These are phyloP conservation scores for Zaprionus bogoriensis DNA, from an alignment of 2,888 invertebrate genomes.

Conservation along the genomic window DNA sequence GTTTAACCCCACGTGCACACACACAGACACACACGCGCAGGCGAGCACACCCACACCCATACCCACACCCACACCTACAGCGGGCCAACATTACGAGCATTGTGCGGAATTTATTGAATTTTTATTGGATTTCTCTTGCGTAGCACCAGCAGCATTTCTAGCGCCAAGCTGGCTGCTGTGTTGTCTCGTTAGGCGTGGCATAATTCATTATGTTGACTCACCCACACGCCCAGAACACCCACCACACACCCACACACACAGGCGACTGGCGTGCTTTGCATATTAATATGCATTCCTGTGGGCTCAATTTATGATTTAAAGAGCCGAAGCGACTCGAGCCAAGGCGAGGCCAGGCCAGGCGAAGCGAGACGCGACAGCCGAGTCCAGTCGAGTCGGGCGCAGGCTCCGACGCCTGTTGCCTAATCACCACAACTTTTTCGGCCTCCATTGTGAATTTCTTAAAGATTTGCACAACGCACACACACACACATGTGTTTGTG, in stretches of 20 bases:
- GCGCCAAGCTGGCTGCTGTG: conserved; percentile 63
- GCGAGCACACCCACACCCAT: conserved; percentile 5
- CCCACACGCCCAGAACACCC: conserved; percentile 7
- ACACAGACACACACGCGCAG: conserved; percentile 4
- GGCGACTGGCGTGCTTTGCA: conserved; percentile 66
- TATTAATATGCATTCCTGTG: conserved; percentile 73
- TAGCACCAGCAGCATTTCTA: conserved; percentile 32
- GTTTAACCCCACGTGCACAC: conserved; percentile 60
- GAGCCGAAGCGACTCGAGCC: conserved; percentile 33
- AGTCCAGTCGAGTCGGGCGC: neutral
- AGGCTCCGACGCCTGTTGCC: conserved; percentile 41
- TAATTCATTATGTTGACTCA: conserved; percentile 76
- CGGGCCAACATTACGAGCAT: conserved; percentile 55
- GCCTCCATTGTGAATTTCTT: conserved; percentile 11
- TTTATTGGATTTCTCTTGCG: conserved; percentile 72
- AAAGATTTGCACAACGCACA: conserved; percentile 4
- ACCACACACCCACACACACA: neutral
- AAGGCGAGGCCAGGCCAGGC: neutral
- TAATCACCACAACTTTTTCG: conserved; percentile 36
- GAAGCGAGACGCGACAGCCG: neutral
- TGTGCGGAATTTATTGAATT: conserved; percentile 79
- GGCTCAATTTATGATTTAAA: conserved; percentile 71
- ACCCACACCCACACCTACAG: conserved; percentile 9
- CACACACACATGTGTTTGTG: neutral
- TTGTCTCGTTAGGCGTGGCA: conserved; percentile 74